Evolutionary conservation across 2,797 vertebrate genomes (phyloP), one percentile per base, ranked within the genome.

Genomic region (Pseudocheirus occidentalis): DNA sequence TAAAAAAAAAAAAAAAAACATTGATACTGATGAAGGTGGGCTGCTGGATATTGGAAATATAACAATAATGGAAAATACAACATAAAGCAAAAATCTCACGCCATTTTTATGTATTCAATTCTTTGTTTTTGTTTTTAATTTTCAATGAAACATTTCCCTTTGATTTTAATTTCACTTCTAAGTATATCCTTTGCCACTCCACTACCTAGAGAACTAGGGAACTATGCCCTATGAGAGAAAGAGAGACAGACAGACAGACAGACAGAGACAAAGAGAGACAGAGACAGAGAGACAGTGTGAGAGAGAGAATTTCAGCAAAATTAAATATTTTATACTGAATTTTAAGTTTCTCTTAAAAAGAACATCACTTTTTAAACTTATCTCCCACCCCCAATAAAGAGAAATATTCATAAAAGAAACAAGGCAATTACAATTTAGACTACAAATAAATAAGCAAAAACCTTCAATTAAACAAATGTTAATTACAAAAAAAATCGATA

Each of bases 1-100:
- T 94, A 96, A 91, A 50, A 21, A 93, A 56, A 73, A 95, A n/a
- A 93, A 96, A 91, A 50, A 21, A 93, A 56, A 73, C 93, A 91
- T 46, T 92, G 40, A 18, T 16, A 90, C 91, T 91, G 81, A 46
- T 46, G 7, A 81, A 46, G 40, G 40, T 2, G 3, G 73, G 54
- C 54, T 59, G 0, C 7, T 91, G 52, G 91, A 89, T 96, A 96
- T 93, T 93, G 93, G 66, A 73, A 73, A 73, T 73, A 73, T 16
- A 62, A 62, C 31, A 73, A 40, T 73, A 81, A 81, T 81, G 40
- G 18, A 81, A 81, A 81, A 81, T 81, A 81, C 40, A 46, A 46
- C 7, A 46, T 10, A 46, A 21, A 81, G 7, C 73, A 81, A 73
- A 73, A 73, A 18, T 73, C 14, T n/a, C 31, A n/a, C 1, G 7